phyloP scores from a whole-genome alignment of 1,140 invertebrate genomes.

The Eupristina koningsbergeri region DNA sequence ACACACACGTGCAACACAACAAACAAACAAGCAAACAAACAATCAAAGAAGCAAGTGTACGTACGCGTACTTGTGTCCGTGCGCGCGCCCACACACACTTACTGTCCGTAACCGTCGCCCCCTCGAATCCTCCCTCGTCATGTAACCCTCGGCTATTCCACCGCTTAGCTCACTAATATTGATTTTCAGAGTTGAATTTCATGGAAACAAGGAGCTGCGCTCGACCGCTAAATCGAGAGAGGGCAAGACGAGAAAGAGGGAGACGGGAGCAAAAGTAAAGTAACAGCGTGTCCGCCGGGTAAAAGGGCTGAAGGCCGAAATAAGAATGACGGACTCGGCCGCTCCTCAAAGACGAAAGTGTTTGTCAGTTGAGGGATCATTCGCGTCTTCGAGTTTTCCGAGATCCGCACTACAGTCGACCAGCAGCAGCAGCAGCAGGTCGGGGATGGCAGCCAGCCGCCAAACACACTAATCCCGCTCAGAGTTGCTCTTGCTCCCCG shows the following conservation, averaged over 20 bases:
- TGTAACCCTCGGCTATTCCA: slow-evolving; percentile 16
- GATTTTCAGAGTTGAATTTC: slow-evolving; percentile 48
- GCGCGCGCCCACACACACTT: too few species aligned
- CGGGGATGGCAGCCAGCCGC: too few species aligned
- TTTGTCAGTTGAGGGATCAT: slow-evolving; percentile 41
- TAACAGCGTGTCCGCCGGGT: background rate
- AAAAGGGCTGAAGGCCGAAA: too few species aligned
- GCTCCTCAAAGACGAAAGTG: slow-evolving; percentile 8
- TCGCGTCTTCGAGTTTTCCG: slow-evolving; percentile 42
- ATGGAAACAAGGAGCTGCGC: slow-evolving; percentile 41
- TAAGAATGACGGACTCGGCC: too few species aligned
- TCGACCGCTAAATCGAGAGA: slow-evolving; percentile 10
- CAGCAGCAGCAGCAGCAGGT: slow-evolving; percentile 2
- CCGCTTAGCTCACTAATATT: slow-evolving; percentile 49
- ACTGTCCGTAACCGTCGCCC: background rate
- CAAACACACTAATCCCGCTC: slow-evolving; percentile 38
- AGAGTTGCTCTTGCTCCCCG: too few species aligned
- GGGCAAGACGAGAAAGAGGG: background rate
- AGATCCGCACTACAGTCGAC: background rate
- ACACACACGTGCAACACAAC: background rate
- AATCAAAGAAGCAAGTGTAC: too few species aligned
- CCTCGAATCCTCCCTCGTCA: slow-evolving; percentile 8
- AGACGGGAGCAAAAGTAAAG: background rate
- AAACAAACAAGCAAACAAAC: too few species aligned
- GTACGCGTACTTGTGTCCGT: too few species aligned